phyloP scores from a whole-genome alignment of 2,113 vertebrate genomes.

The Boulengeromyrus knoepffleri region DNA sequence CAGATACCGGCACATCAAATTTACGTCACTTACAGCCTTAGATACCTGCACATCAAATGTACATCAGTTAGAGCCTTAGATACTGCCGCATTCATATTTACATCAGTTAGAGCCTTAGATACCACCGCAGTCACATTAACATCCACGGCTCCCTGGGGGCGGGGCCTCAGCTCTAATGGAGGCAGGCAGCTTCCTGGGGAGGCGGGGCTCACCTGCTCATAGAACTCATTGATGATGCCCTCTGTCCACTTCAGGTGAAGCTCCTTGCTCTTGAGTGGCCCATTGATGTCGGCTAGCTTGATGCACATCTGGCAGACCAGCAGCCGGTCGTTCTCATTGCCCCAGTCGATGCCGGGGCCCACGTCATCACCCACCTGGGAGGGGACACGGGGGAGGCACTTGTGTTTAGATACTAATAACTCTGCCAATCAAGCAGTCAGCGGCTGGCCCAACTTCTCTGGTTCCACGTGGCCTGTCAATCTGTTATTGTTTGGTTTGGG shows the following conservation, averaged over 20 bases:
- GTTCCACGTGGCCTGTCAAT: background rate
- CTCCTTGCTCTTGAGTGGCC: conserved; percentile 90
- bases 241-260: conserved; percentile 95
- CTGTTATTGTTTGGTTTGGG: background rate
- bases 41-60: too few relatives aligned
- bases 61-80: too few relatives aligned
- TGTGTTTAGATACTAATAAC: background rate
- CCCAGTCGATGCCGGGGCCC: conserved; percentile 84
- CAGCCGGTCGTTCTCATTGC: conserved; percentile 91
- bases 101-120: too few relatives aligned
- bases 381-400: background rate
- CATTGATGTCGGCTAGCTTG: conserved; percentile 95
- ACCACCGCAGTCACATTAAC: too few relatives aligned
- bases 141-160: too few relatives aligned
- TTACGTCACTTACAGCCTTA: too few relatives aligned
- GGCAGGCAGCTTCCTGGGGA: background rate
- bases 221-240: conserved; percentile 97
- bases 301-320: conserved; percentile 99
- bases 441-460: background rate
- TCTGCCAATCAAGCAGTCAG: background rate
- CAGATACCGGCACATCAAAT: too few relatives aligned
- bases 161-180: too few relatives aligned
- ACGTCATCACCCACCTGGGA: conserved; percentile 84
- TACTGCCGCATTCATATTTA: too few relatives aligned
- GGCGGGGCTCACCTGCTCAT: conserved; percentile 75